Evolutionary conservation across 2,113 vertebrate genomes (phyloP).

Genomic region (Hipposideros armiger): DNA sequence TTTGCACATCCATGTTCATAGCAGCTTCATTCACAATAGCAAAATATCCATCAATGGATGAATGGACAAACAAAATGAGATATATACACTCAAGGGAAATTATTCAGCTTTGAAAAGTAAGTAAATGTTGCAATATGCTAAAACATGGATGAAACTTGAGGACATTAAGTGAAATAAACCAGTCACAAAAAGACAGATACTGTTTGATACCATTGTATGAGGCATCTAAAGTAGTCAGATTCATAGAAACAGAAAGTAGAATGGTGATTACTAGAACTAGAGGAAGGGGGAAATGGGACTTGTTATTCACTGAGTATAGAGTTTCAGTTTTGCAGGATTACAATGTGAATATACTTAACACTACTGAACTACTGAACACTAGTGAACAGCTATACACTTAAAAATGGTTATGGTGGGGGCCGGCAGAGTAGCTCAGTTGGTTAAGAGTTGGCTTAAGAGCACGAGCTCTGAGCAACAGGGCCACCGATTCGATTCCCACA

Average conservation of each 20-base stretch:
- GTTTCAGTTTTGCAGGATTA: conserved; percentile 4
- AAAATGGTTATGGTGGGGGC: too few relatives aligned
- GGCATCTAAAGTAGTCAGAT: background rate
- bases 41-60: background rate
- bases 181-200: background rate
- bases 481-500: too few relatives aligned
- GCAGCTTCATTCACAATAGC: background rate
- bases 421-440: too few relatives aligned
- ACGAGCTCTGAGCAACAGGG: too few relatives aligned
- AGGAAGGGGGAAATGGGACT: background rate
- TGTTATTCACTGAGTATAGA: background rate
- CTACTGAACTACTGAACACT: background rate
- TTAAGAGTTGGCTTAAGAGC: too few relatives aligned
- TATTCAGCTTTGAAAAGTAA: background rate
- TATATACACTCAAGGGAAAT: background rate
- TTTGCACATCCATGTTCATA: background rate
- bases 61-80: background rate
- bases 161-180: background rate
- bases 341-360: background rate
- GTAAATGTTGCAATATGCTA: background rate
- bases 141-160: background rate
- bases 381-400: too few relatives aligned
- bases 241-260: conserved; percentile 1
- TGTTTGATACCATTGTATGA: background rate
- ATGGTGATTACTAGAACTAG: background rate